phyloP scores from a whole-genome alignment of 2,797 vertebrate genomes.

The Phoebastria nigripes region DNA sequence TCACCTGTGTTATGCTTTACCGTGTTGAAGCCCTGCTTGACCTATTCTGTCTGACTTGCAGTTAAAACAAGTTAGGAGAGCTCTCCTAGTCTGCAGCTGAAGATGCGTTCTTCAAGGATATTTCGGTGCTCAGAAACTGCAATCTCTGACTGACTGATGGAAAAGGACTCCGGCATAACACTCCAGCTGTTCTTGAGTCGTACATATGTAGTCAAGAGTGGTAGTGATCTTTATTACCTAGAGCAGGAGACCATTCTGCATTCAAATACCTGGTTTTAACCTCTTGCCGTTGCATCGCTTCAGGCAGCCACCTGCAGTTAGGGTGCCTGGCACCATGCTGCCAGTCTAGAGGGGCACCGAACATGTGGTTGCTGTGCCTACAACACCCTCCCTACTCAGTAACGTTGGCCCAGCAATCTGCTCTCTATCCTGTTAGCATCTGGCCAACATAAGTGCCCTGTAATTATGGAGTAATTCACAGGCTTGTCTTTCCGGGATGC shows the following conservation, averaged over 20 bases:
- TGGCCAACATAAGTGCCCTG: background rate
- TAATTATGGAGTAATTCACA: background rate
- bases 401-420: fast-evolving
- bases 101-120: background rate
- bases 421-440: background rate
- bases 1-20: background rate
- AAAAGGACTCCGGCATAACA: background rate
- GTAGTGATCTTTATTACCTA: background rate
- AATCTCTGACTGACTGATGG: background rate
- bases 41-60: background rate
- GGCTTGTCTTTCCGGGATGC: background rate
- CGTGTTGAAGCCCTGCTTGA: background rate
- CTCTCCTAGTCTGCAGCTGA: background rate
- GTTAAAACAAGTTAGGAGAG: background rate
- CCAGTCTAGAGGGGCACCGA: fast-evolving
- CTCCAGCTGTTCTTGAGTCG: background rate
- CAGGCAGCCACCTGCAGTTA: background rate
- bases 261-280: background rate
- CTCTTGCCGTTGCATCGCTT: fast-evolving
- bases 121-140: background rate
- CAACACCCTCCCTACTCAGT: background rate
- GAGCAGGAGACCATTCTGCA: background rate
- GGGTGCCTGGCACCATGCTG: background rate
- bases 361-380: background rate
- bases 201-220: background rate